Conservation (phyloP, 2,113 vertebrate genomes). For the Peromyscus leucopus region DNA sequence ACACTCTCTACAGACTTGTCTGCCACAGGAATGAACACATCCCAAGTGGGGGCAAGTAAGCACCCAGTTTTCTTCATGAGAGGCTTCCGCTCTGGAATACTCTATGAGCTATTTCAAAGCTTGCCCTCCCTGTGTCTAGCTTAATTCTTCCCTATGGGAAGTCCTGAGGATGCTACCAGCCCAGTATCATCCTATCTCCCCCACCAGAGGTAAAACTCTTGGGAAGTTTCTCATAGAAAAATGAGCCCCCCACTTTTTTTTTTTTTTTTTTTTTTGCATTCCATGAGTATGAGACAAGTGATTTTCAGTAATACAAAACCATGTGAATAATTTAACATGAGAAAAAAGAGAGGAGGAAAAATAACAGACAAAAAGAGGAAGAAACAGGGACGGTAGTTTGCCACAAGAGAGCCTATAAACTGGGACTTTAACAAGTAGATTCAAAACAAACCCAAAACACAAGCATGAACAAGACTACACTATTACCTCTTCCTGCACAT, state of each 20-base stretch:
- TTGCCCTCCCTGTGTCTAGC: neutral
- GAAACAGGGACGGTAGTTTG: neutral
- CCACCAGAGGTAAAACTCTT: slow-evolving; percentile 14
- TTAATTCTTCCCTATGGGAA: neutral
- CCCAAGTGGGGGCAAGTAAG: neutral
- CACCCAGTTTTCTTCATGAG: neutral
- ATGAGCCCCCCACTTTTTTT: too few species aligned
- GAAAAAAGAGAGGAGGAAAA: neutral
- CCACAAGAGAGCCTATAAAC: neutral
- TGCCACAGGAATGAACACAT: neutral
- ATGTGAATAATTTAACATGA: neutral
- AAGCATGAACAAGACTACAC: neutral
- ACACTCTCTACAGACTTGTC: neutral
- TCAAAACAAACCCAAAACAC: neutral
- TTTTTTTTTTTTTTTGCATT: neutral
- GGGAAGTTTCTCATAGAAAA: too few species aligned
- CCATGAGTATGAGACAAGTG: neutral
- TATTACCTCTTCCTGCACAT: neutral
- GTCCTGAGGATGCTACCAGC: neutral
- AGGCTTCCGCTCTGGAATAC: neutral
- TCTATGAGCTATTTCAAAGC: neutral
- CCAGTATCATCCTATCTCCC: neutral
- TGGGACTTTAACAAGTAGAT: slow-evolving; percentile 1
- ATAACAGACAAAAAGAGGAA: neutral
- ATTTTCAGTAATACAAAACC: slow-evolving; percentile 9